Evolutionary conservation across 2,888 invertebrate species (phyloP), one percentile per base, ranked within the genome.

Genomic region (Epinotia bilunana): DNA sequence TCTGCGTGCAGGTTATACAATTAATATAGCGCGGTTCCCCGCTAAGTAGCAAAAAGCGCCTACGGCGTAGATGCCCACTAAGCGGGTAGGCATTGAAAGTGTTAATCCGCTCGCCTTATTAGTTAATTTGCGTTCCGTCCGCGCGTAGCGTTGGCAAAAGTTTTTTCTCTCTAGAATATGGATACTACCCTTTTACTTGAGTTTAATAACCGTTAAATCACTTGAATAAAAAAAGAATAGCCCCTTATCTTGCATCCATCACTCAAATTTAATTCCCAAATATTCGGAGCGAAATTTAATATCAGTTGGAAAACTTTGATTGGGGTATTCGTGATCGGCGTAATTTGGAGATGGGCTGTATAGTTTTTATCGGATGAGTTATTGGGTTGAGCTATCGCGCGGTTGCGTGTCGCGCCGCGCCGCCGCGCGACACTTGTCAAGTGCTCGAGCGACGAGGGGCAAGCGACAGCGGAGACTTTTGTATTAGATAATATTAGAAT

Each of bases 261-360:
- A 73, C 16, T 67, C 69, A 53, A 62, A 60, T 67, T 55, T 67
- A 73, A 67, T 73, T 46, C 57, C 18, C 46, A 28, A 64, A 53
- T n/a, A n/a, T 49, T 64, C 60, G 63, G 57, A 60, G 49, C 53
- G 39, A 67, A 73, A 74, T 71, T 74, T 65, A 71, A 74, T 71
- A 64, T 65, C 70, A 28, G 53, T 71, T 60, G 39, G 53, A 6
- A 63, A 70, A 65, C 20, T 69, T 74, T 71, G 69, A 76, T 74
- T 55, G 20, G 65, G 43, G 61, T 57, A 76, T 85, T 84, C 85
- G 84, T 86, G 84, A 77, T 77, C 77, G 58, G 65, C 69, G 76
- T 75, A 73, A 77, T 77, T 79, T 76, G 76, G 77, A 77, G 76
- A 62, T 69, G 76, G 61, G 76, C 12, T 23, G 64, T 46, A 57